Evolutionary conservation across 2,888 invertebrate species (phyloP), one percentile per base, ranked within the genome.

Genomic region (Thymelicus acteon): DNA sequence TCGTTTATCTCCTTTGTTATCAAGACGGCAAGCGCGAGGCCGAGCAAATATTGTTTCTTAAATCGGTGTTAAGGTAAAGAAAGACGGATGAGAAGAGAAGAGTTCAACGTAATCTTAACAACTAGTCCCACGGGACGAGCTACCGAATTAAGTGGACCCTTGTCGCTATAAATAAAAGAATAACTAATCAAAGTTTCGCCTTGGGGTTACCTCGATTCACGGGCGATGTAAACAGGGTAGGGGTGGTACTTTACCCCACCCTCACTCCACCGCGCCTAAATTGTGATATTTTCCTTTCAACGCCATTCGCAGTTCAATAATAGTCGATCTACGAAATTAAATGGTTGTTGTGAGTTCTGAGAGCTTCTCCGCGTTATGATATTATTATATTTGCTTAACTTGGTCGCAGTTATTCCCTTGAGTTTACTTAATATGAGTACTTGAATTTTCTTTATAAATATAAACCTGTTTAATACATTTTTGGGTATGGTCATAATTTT

Each of bases 201-300:
- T 80, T 76, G 75, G 81, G 82, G 79, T 84, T 82, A 80, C 82
- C 80, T 84, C 82, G 83, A 85, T 86, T 86, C 86, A 85, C 81
- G 85, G 81, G 82, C 79, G 83, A 86, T 80, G 87, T 88, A 88
- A 89, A 90, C 87, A 89, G 82, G 77, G 78, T 81, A 78, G 80
- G 82, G 82, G 82, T 58, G 82, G 78, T 67, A 71, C 75, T 77
- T 73, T 39, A 15, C 71, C 73, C 76, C 75, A 71, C 75, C 74
- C 76, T 12, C 10, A 44, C 40, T 12, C 77, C 75, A 78, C 74
- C 76, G 78, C 80, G 80, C 83, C 83, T 87, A 84, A 87, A 89
- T 89, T 85, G 88, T 87, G 87, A 89, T 88, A 88, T 90, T 91
- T 90, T 88, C 88, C 84, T 85, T 85, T 88, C 84, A 78, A 81